Evolutionary conservation across 2,797 vertebrate genomes (phyloP).

Genomic region (Moxostoma hubbsi): DNA sequence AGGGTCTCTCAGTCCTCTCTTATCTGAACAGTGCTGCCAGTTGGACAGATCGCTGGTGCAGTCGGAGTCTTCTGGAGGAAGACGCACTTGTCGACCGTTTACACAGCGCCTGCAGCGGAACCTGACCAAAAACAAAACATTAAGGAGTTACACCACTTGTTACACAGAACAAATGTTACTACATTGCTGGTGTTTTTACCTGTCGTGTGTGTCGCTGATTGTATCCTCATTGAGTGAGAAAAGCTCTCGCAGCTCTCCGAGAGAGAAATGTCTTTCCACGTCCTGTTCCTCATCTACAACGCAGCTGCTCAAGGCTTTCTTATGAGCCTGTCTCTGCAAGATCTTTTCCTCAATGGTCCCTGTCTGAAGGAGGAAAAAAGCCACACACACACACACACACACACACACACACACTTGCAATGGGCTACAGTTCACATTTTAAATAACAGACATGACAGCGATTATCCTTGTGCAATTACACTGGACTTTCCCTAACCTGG

Average conservation of each 20-base stretch:
- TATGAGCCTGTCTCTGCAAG: conserved; percentile 95
- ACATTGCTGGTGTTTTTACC: conserved; percentile 68
- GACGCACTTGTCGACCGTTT: conserved; percentile 83
- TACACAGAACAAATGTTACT: not conserved
- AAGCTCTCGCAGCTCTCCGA: conserved; percentile 91
- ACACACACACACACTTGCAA: too few relatives aligned
- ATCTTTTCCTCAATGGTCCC: conserved; percentile 99
- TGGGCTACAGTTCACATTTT: too few relatives aligned
- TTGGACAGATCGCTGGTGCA: conserved; percentile 94
- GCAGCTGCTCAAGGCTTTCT: conserved; percentile 97
- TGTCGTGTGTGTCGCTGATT: conserved; percentile 92
- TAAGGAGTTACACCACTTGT: not conserved
- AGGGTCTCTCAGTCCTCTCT: conserved; percentile 85
- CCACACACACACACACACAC: not conserved
- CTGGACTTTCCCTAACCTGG: too few relatives aligned
- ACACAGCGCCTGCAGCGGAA: conserved; percentile 92
- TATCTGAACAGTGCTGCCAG: conserved; percentile 91
- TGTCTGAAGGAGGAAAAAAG: conserved; percentile 74
- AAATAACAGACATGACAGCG: not conserved
- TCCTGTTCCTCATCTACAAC: conserved; percentile 96
- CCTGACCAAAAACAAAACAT: conserved; percentile 65
- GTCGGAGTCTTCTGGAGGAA: conserved; percentile 83
- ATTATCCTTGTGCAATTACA: not conserved
- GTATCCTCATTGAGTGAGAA: conserved; percentile 87
- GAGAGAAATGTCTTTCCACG: conserved; percentile 94